phyloP scores from a whole-genome alignment of 2,888 invertebrate genomes.

The Muscina levida region DNA sequence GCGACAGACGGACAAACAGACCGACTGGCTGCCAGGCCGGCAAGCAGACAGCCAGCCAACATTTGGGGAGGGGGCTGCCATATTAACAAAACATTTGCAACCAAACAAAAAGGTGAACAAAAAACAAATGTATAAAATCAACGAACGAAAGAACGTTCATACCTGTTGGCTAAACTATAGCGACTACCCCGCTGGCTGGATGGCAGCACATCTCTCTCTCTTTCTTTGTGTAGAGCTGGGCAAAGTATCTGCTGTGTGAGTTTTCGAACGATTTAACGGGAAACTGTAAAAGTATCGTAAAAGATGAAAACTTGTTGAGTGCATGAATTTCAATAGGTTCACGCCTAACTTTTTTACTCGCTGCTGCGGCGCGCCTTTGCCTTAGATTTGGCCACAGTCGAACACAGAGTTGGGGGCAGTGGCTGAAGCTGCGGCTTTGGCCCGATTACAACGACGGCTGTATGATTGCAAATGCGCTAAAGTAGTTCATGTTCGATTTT shows the following conservation, averaged over 20 bases:
- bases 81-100: slow-evolving; percentile 44
- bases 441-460: not conserved
- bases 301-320: slow-evolving; percentile 66
- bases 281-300: slow-evolving; percentile 61
- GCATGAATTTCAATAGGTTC: slow-evolving; percentile 75
- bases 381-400: not conserved
- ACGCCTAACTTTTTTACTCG: slow-evolving; percentile 70
- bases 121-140: slow-evolving; percentile 10
- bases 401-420: not conserved
- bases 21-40: slow-evolving; percentile 25
- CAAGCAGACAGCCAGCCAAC: slow-evolving; percentile 42
- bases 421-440: not conserved
- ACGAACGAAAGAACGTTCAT: slow-evolving; percentile 24
- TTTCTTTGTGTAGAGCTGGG: too few relatives aligned
- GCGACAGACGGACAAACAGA: slow-evolving; percentile 15
- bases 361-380: not conserved
- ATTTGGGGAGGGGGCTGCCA: slow-evolving; percentile 7
- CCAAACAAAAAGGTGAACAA: slow-evolving; percentile 3
- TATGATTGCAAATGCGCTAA: slow-evolving; percentile 27
- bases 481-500: slow-evolving; percentile 59
- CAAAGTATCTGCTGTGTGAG: not conserved
- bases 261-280: slow-evolving; percentile 33
- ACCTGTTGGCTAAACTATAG: slow-evolving; percentile 32
- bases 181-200: not conserved
- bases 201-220: too few relatives aligned